These are phyloP conservation scores for Imbricaverruca yamaguchii DNA, from an alignment of 2,888 invertebrate genomes.

Conservation along the genomic window DNA sequence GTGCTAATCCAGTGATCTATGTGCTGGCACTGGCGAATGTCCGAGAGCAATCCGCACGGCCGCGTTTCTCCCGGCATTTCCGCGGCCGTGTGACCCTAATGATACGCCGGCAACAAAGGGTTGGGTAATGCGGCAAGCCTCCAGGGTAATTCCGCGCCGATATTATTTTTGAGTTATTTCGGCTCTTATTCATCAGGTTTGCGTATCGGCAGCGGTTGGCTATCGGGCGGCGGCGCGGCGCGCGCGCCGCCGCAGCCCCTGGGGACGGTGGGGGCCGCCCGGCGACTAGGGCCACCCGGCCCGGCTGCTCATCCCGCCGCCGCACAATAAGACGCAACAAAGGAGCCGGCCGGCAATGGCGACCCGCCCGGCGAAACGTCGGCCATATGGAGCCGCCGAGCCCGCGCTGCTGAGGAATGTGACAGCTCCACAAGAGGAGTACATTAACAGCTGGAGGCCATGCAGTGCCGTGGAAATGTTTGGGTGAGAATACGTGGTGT, in stretches of 20 bases:
- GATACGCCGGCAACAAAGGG: conserved; percentile 5
- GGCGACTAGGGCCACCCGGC: not conserved
- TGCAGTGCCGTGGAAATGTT: no score
- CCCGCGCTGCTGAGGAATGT: no score
- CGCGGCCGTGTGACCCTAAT: not conserved
- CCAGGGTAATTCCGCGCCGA: conserved; percentile 1
- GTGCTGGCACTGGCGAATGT: no score
- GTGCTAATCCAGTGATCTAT: not conserved
- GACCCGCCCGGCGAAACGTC: no score
- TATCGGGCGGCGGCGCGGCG: not conserved
- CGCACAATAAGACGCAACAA: no score
- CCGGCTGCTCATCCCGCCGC: no score
- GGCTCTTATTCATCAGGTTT: conserved; percentile 5
- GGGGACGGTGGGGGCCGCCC: not conserved
- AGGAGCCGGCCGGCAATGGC: no score
- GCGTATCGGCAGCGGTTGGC: conserved; percentile 10
- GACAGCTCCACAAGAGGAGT: no score
- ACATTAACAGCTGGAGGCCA: no score
- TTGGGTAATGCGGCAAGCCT: not conserved
- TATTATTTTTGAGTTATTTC: conserved; percentile 22
- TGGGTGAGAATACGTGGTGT: no score
- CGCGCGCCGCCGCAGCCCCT: not conserved
- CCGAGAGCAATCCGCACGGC: not conserved
- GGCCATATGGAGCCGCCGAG: no score
- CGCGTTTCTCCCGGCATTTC: not conserved